These are phyloP conservation scores for Pelmatolapia mariae DNA, from an alignment of 2,113 vertebrate species.

Conservation along the genomic window DNA sequence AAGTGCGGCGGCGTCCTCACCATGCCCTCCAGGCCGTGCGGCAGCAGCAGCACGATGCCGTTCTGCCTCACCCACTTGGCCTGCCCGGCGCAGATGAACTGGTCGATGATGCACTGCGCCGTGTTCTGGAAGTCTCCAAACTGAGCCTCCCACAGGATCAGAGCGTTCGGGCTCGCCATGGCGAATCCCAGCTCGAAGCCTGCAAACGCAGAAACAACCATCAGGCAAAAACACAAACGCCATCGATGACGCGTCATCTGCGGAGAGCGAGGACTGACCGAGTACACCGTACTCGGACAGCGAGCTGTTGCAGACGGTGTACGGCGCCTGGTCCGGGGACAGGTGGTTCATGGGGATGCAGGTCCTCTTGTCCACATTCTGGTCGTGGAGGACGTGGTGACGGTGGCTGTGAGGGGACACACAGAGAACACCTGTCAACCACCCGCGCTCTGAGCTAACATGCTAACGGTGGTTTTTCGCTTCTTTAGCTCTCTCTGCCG, in stretches of 20 bases:
- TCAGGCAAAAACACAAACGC: neutral
- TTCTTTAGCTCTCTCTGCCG: neutral
- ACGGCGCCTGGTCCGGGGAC: conserved; percentile 89
- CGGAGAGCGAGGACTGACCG: conserved; percentile 42
- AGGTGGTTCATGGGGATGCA: conserved; percentile 99
- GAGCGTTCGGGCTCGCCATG: conserved; percentile 86
- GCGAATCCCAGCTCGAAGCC: conserved; percentile 79
- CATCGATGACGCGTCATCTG: neutral
- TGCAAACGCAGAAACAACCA: neutral
- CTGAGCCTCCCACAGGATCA: conserved; percentile 85
- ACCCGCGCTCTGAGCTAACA: neutral
- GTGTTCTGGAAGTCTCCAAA: conserved; percentile 89
- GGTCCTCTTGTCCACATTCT: conserved; percentile 94
- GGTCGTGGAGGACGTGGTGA: conserved; percentile 94
- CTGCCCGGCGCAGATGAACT: conserved; percentile 85
- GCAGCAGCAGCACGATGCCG: conserved; percentile 82
- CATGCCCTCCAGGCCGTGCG: conserved; percentile 78
- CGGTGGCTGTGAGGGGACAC: conserved; percentile 80
- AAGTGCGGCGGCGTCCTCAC: neutral
- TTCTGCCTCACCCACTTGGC: conserved; percentile 87
- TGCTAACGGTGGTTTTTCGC: neutral
- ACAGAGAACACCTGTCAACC: neutral
- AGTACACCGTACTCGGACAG: conserved; percentile 94
- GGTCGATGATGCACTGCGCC: conserved; percentile 86
- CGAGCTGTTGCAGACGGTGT: conserved; percentile 97